Conservation (phyloP, 2,797 vertebrate species). For the Aphelocoma californica region DNA sequence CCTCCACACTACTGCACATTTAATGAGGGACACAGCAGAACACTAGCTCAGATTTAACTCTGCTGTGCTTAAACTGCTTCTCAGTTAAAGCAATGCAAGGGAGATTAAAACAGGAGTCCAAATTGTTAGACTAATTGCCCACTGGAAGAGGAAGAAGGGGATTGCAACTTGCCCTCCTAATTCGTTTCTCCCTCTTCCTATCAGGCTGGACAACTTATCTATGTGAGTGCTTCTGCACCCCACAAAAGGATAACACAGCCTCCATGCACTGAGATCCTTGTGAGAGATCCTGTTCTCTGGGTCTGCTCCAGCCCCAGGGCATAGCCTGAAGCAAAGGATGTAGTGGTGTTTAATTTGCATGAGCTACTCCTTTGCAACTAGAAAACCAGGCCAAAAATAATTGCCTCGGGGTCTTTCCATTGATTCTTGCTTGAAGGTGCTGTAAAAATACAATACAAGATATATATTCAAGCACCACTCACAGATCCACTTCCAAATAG, state of each 20-base stretch:
- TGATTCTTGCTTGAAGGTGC: neutral
- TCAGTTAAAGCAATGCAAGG: neutral
- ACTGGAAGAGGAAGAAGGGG: neutral
- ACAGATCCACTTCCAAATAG: neutral
- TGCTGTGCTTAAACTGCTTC: neutral
- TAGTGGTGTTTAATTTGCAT: neutral
- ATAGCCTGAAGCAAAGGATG: neutral
- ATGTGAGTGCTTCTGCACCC: neutral
- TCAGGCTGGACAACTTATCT: neutral
- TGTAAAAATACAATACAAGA: neutral
- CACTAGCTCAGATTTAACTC: neutral
- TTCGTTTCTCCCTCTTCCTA: neutral
- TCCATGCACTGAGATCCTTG: neutral
- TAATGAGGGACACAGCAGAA: neutral
- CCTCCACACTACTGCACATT: neutral
- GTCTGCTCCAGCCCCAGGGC: neutral
- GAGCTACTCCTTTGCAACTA: neutral
- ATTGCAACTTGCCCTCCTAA: neutral
- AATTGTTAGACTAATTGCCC: neutral
- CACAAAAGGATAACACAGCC: neutral
- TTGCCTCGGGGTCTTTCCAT: neutral
- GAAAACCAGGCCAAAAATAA: neutral
- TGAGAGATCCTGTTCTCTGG: neutral
- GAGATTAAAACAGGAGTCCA: neutral
- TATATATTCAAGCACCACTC: neutral